Conservation (phyloP, 2,113 vertebrate genomes). For the Neodontobutis hainanensis region DNA sequence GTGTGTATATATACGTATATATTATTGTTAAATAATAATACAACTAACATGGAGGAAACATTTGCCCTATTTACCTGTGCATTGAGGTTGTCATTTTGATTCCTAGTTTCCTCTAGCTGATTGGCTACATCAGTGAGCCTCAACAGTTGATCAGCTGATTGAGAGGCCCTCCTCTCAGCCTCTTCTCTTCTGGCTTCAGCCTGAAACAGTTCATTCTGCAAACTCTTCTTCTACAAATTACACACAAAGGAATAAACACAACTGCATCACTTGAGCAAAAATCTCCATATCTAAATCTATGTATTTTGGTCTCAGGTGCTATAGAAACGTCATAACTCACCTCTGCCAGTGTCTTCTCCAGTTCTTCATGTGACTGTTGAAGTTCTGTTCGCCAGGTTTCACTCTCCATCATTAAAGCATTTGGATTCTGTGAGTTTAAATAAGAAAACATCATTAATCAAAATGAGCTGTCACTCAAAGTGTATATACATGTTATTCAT, state of each 20-base stretch:
- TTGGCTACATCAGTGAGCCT: slow-evolving; percentile 37
- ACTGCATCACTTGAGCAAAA: not conserved
- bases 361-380: slow-evolving; percentile 54
- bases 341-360: slow-evolving; percentile 69
- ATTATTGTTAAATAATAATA: no score
- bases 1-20: no score
- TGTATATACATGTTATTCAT: not conserved
- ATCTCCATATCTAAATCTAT: not conserved
- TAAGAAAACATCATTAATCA: not conserved
- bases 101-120: slow-evolving; percentile 54
- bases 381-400: slow-evolving; percentile 57
- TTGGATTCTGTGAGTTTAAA: slow-evolving; percentile 35
- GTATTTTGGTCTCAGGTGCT: not conserved
- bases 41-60: no score
- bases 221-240: slow-evolving; percentile 65
- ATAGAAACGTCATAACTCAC: slow-evolving; percentile 49
- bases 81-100: slow-evolving; percentile 50
- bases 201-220: slow-evolving; percentile 72
- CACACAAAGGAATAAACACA: slow-evolving; percentile 5
- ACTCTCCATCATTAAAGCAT: slow-evolving; percentile 40
- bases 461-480: not conserved
- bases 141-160: slow-evolving; percentile 37
- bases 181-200: slow-evolving; percentile 69
- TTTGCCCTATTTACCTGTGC: slow-evolving; percentile 52
- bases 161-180: slow-evolving; percentile 43